Evolutionary conservation across 1,140 invertebrate species (phyloP).

Genomic region (Bombus cullumanus): DNA sequence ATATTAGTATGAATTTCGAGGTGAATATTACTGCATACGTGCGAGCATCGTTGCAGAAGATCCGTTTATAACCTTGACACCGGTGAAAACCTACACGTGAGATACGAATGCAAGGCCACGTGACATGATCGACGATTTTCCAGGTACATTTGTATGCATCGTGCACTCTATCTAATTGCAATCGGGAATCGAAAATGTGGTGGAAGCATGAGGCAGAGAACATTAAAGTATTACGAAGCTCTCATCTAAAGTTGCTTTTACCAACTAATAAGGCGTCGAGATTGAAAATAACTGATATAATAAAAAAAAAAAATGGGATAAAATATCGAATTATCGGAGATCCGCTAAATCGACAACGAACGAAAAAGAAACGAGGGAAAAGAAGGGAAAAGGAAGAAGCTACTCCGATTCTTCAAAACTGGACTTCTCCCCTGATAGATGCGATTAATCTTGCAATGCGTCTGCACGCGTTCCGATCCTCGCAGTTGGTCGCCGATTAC

Average conservation of each 20-base stretch:
- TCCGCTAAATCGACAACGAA: neutral
- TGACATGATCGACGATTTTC: conserved; percentile 43
- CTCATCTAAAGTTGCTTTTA: neutral
- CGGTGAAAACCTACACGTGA: conserved; percentile 23
- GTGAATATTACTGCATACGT: neutral
- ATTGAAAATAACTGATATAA: neutral
- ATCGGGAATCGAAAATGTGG: conserved; percentile 39
- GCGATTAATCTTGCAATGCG: neutral
- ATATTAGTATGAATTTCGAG: neutral
- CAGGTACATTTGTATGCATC: conserved; percentile 13
- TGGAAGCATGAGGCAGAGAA: neutral
- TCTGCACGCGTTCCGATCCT: too few relatives aligned
- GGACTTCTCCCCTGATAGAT: too few relatives aligned
- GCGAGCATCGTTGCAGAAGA: conserved; percentile 4
- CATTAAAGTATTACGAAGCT: neutral
- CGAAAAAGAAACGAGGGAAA: neutral
- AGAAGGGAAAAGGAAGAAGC: neutral
- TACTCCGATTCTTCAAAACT: neutral
- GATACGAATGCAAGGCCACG: conserved; percentile 35
- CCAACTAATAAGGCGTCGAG: too few relatives aligned
- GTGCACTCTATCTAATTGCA: conserved; percentile 64
- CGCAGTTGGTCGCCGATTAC: neutral
- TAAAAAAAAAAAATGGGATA: neutral
- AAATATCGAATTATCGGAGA: neutral
- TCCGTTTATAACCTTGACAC: conserved; percentile 28